Evolutionary conservation across 2,888 invertebrate genomes (phyloP), one percentile per base, ranked within the genome.

Genomic region (Cordilura impudica): DNA sequence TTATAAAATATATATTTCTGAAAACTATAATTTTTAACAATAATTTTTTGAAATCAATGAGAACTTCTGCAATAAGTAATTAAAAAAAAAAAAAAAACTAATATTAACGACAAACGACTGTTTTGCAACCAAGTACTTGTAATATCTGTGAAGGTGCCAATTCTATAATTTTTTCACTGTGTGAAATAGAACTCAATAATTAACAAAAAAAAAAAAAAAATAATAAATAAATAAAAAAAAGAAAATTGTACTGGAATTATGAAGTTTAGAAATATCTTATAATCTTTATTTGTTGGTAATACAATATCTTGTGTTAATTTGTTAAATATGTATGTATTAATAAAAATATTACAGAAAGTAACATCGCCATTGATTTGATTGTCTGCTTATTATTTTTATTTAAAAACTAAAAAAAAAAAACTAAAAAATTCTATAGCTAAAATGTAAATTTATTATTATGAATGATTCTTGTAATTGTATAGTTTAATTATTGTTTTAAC

Each of bases 121-220:
- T 43, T 56, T 49, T 60, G 61, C 61, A 47, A 67, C 53, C 67
- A 67, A 74, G 53, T 60, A 63, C 39, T 73, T 54, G 63, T 75
- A 39, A 45, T 54, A 63, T 56, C 61, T 63, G 45, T 54, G 35
- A 61, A 43, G 51, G 61, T 67, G 45, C 60, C 53, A 60, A 61
- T 49, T 26, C 16, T 54, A 39, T 39, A 45, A 21, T 70, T 73
- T 75, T 76, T 76, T 76, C 75, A 76, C 75, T 70, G 56, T 76
- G 75, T 76, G 75, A 76, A 76, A 76, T 65, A 56, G 39, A 51
- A 65, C 39, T 76, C 56, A 70, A 76, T 63, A 69, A 26, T 14
- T 18, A 39, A 58, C 39, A 54, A 54, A 54, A 26, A 1, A 31
- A 19, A 51, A 18, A 54, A 58, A 58, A 54, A 54, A 54, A 26